These are phyloP conservation scores for Lysandra coridon DNA, from an alignment of 2,888 invertebrate genomes.

Conservation along the genomic window DNA sequence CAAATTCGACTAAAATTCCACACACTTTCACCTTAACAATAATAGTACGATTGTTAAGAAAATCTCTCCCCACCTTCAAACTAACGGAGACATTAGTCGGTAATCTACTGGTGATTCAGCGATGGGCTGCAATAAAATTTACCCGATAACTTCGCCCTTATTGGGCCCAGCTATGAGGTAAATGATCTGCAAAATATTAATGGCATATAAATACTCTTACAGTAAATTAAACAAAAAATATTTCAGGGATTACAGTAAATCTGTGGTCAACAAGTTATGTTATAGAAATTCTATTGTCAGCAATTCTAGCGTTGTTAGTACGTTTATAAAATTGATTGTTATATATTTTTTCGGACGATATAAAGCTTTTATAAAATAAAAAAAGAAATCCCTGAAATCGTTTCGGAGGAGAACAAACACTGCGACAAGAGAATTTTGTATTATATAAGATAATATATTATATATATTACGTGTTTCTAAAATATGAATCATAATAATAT, in stretches of 20 bases:
- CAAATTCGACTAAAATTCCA: too few relatives aligned
- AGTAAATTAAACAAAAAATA: conserved; percentile 18
- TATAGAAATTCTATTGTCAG: neutral
- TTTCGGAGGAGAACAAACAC: too few relatives aligned
- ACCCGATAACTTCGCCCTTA: conserved; percentile 13
- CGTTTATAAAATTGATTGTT: too few relatives aligned
- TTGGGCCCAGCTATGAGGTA: conserved; percentile 1
- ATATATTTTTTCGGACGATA: too few relatives aligned
- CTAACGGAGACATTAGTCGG: neutral
- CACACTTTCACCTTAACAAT: neutral
- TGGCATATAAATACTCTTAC: conserved; percentile 14
- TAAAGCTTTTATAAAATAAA: too few relatives aligned
- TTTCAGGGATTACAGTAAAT: neutral
- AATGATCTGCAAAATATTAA: conserved; percentile 25
- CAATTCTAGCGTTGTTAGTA: neutral
- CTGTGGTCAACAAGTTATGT: neutral
- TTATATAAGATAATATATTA: too few relatives aligned
- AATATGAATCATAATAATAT: too few relatives aligned
- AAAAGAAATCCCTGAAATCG: too few relatives aligned
- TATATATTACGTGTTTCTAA: too few relatives aligned
- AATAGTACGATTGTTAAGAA: neutral
- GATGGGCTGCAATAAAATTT: conserved; percentile 21
- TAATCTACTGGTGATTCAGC: conserved; percentile 12
- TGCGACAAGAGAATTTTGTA: too few relatives aligned
- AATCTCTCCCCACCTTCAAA: neutral